A percentile compares a stretch with the other conserved stretches of the same genome.
These are phyloP conservation scores for Epirrhoe alternata DNA, from an alignment of 2,888 invertebrate species.

Conservation along the genomic window DNA sequence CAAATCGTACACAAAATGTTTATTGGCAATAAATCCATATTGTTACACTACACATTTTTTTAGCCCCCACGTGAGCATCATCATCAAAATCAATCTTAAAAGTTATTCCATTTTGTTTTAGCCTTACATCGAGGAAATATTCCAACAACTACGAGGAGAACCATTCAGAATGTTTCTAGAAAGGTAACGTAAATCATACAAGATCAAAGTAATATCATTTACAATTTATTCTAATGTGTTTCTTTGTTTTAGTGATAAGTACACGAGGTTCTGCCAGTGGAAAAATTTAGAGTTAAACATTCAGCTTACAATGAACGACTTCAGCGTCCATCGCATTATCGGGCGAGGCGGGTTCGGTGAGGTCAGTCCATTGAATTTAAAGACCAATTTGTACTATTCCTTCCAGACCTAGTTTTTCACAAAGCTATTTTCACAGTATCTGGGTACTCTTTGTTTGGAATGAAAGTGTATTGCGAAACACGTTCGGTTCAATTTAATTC, in stretches of 20 bases:
- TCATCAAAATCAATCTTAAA: neutral
- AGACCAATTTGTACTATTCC: slow-evolving; percentile 31
- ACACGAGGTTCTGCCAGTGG: slow-evolving; percentile 99
- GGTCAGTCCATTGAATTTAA: slow-evolving; percentile 59
- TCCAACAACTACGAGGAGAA: slow-evolving; percentile 97
- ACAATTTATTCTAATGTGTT: slow-evolving; percentile 12
- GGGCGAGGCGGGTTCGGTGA: slow-evolving; percentile 99
- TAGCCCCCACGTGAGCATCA: neutral
- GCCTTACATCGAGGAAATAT: slow-evolving; percentile 99
- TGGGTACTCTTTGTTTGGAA: slow-evolving; percentile 16
- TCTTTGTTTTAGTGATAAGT: slow-evolving; percentile 95
- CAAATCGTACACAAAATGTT: neutral
- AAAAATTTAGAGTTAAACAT: slow-evolving; percentile 99
- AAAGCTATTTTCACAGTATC: slow-evolving; percentile 18
- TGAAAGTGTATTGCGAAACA: slow-evolving; percentile 21
- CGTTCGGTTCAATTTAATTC: slow-evolving; percentile 21
- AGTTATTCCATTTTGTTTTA: slow-evolving; percentile 80
- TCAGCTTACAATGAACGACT: slow-evolving; percentile 99
- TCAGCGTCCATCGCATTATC: slow-evolving; percentile 99
- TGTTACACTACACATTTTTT: neutral
- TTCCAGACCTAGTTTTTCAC: slow-evolving; percentile 19
- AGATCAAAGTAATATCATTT: neutral
- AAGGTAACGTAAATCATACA: slow-evolving; percentile 88
- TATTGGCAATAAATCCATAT: neutral
- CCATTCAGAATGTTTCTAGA: slow-evolving; percentile 99